Conservation (phyloP, 2,888 invertebrate species). For the Lamellibrachia satsuma region DNA sequence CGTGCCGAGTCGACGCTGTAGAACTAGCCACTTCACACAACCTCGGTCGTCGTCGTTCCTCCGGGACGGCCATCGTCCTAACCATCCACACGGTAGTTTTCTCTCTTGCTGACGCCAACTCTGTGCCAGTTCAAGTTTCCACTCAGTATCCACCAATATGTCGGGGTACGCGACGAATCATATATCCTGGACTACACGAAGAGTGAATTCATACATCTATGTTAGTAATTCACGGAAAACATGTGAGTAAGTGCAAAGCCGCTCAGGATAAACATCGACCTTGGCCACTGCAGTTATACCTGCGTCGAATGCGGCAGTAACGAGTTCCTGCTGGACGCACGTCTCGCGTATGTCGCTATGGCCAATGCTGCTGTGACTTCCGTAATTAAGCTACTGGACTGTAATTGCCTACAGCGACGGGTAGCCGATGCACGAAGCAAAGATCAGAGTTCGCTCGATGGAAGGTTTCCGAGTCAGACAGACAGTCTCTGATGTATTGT, state of each 20-base stretch:
- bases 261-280: not conserved
- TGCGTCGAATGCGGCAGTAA: not conserved
- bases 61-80: not conserved
- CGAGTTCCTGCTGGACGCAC: not conserved
- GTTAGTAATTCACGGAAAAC: not conserved
- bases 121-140: not conserved
- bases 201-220: not conserved
- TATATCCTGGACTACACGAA: not conserved
- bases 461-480: not conserved
- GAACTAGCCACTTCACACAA: not conserved
- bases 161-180: not conserved
- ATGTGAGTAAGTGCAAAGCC: not conserved
- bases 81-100: not conserved
- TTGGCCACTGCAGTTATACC: not conserved
- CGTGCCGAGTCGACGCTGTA: not conserved
- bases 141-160: not conserved
- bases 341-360: not conserved
- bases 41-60: not conserved
- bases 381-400: not conserved
- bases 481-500: not conserved
- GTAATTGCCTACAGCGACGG: not conserved
- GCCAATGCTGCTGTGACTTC: not conserved
- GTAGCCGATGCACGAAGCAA: not conserved
- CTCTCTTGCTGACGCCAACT: not conserved
- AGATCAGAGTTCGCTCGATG: slow-evolving; percentile 10